Evolutionary conservation across 1,140 invertebrate species (phyloP), one percentile per base, ranked within the genome.

Genomic region (Macrobrachium nipponense): DNA sequence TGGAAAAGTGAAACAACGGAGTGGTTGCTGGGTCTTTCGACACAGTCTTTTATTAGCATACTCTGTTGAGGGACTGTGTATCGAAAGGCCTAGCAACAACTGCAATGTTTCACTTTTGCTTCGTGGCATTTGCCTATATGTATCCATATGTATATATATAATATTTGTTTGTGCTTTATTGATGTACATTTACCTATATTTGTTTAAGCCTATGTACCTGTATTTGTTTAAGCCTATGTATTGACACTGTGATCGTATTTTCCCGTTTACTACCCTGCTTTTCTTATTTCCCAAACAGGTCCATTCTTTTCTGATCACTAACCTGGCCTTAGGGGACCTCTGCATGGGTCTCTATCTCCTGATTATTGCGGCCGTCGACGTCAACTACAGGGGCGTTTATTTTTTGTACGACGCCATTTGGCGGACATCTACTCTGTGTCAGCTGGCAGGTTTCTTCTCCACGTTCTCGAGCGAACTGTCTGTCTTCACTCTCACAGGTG

Each of bases 391-490:
- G 43, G 93, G 93, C 5, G 91, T 91, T 17, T 94, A 94, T 89
- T 92, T 92, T 66, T 90, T 92, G 15, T 90, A 93, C 89, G 93
- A 93, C 87, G 90, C 90, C 27, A 75, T 88, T 43, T 94, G 93
- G 93, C 89, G 93, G 20, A 90, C 91, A n/a, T 93, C 92, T 79
- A 85, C 89, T 7, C 90, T 93, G 15, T 94, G 93, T 89, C 91
- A 92, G 80, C 90, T 93, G 68, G 93, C 91, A 91, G 94, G 94
- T 14, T 94, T 95, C 88, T 90, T 95, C 51, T 94, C 93, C 87
- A 95, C 94, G 23, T 92, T 94, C 79, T 94, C 94, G 76, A 94
- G 93, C 88, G 93, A 94, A 90, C 91, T 94, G 12, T 94, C 93
- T 4, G 94, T 94, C 20, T 90, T 94, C 51, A 93, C 94, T 3